Evolutionary conservation across 2,888 invertebrate species (phyloP), one percentile per base, ranked within the genome.

Genomic region (Diaperis boleti): DNA sequence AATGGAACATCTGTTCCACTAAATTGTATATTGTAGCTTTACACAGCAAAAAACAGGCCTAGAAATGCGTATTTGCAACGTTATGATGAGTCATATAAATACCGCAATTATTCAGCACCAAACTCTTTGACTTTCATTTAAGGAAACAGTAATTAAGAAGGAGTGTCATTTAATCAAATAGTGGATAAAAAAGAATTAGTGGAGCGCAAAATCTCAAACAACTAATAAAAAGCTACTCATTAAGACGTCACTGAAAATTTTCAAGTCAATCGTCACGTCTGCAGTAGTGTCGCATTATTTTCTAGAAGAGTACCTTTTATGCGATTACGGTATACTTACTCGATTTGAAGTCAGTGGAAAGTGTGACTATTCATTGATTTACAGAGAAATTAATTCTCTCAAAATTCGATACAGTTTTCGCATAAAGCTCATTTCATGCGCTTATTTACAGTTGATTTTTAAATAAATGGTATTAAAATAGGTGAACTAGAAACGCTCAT

Each of bases 331-430:
- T 42, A 17, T n/a, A 18, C 20, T n/a, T 20, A 42, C 11, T 22
- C 11, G 14, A 31, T 15, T 26, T 7, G 8, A 11, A 26, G 29
- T 47, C 14, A 47, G 13, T 47, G 47, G 31, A 47, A 47, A 47
- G 15, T 47, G 29, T 47, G 31, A 47, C 31, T 29, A 47, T 47
- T 44, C 13, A 22, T 20, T 22, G 44, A 22, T 44, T 37, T 44
- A 17, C 10, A 37, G 3, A 14, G 39, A 39, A 39, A 39, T 39
- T 39, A 39, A 37, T 39, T 15, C 11, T 33, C 11, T n/a, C 10
- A 31, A 4, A n/a, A 31, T 3, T n/a, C n/a, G 11, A 33, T 11
- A 33, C 33, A 33, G n/a, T 10, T 33, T 33, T 5, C 10, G 2
- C 10, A 31, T 31, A 6, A 31, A 31, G n/a, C 3, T 31, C 10